Base-by-base conservation (phyloP, 2,113 vertebrate species). In the Kryptolebias marmoratus region DNA sequence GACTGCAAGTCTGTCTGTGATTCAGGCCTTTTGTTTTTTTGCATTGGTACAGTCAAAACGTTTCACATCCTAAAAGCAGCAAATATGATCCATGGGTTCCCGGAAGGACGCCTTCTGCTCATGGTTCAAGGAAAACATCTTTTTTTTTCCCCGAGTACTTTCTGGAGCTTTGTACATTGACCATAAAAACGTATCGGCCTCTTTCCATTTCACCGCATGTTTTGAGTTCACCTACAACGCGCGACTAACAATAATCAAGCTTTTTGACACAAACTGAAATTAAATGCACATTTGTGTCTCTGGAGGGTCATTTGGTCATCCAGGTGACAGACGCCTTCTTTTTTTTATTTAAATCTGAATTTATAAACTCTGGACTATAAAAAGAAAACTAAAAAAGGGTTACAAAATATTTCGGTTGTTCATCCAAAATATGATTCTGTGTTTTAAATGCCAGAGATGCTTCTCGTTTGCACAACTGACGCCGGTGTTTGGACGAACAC, bases 1-100 rank as follows among this genome's bases (percentile, higher is more conserved):
- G 7, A 15, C 30, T 31, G 64, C 59, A 56, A 79, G 73, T 76
- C 76, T 60, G 65, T 62, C 52, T 73, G 62, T 92, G 79, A 77
- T 79, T 69, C 72, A 82, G 77, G 73, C 62, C 70, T 91, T 87
- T 77, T 96, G 15, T 48, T 48, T 56, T 8, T 57, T 45, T 61
- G 94, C 87, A 94, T 94, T 96, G 94, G 92, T 95, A 92, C 69
- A 78, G n/a, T 49, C 28, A 62, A 61, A 80, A 86, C 72, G 82
- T 73, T 83, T 76, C 69, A 82, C 67, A 83, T 82, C 56, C 83
- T 85, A 82, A 88, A 94, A 93, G 92, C 94, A 94, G 92, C 94
- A 92, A 79, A 84, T 84, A 82, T 77, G 77, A 86, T 81, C 80
- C 80, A 90, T 82, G 78, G 72, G 70, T 86, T 87, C 76, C 50